Base-by-base conservation (phyloP, 2,797 vertebrate genomes). In the Uromys caudimaculatus region DNA sequence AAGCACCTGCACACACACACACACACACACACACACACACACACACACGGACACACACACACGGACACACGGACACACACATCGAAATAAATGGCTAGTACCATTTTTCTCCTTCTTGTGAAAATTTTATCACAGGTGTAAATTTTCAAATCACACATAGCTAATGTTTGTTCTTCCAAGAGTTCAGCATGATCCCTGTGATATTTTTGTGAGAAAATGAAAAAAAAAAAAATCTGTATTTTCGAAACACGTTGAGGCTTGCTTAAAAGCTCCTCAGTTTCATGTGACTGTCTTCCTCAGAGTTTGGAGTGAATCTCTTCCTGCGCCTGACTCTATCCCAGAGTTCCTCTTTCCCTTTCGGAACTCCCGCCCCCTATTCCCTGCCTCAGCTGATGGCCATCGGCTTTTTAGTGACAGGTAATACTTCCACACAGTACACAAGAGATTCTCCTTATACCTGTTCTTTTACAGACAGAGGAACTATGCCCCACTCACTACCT, bases 191-290 rank as follows among this genome's bases (percentile, higher is more conserved):
- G 41, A 91, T 16, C 64, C 38, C 21, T 8, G 21, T 35, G 73
- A 77, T 58, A 62, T 17, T 89, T 92, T 78, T 67, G 81, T 93
- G 83, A n/a, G 6, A 89, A 76, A 84, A 79, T 84, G 47, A 76
- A 84, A 79, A 21, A 71, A n/a, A 76, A 84, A 79, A 21, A 71
- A n/a, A 35, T 56, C 54, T 73, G 19, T 5, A 64, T 77, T 81
- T 89, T 47, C 6, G 27, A 89, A 47, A 58, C 21, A 90, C 27
- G 10, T 54, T 93, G 52, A 88, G 32, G 3, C 32, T 58, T 88
- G 67, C 86, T 93, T 92, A 60, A 92, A 91, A 67, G 58, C 14
- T 71, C 67, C 35, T 71, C 7, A n/a, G 17, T 71, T 9, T 9
- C 35, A 19, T 69, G 32, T 35, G 14, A 69, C 67, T 69, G 16